Conservation (phyloP, 2,113 vertebrate species). For the Sander vitreus region DNA sequence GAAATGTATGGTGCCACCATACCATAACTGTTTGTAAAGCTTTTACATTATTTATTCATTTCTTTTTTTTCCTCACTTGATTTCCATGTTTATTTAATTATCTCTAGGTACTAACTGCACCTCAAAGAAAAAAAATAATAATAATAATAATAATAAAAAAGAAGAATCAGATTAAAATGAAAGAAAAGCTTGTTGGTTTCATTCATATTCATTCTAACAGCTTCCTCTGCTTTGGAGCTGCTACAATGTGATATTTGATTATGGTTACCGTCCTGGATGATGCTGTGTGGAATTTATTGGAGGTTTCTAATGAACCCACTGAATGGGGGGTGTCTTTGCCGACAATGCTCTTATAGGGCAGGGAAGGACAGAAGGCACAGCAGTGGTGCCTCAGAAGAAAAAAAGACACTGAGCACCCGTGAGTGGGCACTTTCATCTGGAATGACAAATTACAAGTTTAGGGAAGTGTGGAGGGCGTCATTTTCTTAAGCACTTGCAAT, state of each 20-base stretch:
- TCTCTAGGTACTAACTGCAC: conserved; percentile 77
- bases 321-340: conserved; percentile 38
- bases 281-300: conserved; percentile 42
- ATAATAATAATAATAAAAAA: conserved; percentile 51
- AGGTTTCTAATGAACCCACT: conserved; percentile 40
- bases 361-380: conserved; percentile 71
- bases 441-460: conserved; percentile 73
- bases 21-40: conserved; percentile 65
- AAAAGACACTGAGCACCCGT: conserved; percentile 65
- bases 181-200: conserved; percentile 69
- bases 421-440: conserved; percentile 69
- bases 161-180: conserved; percentile 77
- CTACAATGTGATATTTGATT: conserved; percentile 40
- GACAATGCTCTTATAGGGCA: conserved; percentile 46
- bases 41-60: conserved; percentile 48
- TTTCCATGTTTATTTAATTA: conserved; percentile 70
- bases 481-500: conserved; percentile 74
- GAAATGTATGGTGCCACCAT: conserved; percentile 61
- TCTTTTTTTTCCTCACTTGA: conserved; percentile 47
- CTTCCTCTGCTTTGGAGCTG: conserved; percentile 59
- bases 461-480: conserved; percentile 59
- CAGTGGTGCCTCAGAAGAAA: conserved; percentile 67
- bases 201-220: conserved; percentile 59
- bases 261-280: conserved; percentile 46
- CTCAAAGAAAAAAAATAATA: conserved; percentile 69